Base-by-base conservation (phyloP, 2,888 invertebrate genomes). In the Phasia obesa region DNA sequence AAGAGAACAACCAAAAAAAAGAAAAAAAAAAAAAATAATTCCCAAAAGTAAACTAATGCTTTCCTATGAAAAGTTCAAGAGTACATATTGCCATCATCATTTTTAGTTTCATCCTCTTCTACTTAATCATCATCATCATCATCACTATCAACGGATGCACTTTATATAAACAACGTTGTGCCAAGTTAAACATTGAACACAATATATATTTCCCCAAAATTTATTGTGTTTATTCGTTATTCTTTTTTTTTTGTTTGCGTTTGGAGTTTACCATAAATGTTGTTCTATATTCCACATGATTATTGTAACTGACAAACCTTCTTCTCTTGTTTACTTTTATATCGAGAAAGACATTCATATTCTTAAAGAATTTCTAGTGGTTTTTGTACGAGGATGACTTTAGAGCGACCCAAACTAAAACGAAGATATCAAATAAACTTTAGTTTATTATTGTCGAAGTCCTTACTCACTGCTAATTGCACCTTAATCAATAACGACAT, bases 151-250 rank as follows among this genome's bases (percentile, higher is more conserved):
- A 15, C 31, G 57, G n/a, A 76, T 67, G 55, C 57, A 78, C 49
- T 78, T 65, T 71, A 49, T 71, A 49, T 57, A 78, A 79, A 71
- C 51, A 79, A 79, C 67, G 53, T 67, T 79, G 57, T 73, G 73
- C 79, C 65, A 79, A 79, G 59, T 73, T 79, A 59, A 79, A 73
- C 73, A 79, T 67, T 73, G 53, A 73, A 60, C 65, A 65, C 59
- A 79, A 73, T 73, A 79, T 79, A 73, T 53, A 65, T 51, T 76
- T 44, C 51, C 17, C 62, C n/a, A 19, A 55, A 65, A 55, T 47
- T n/a, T 19, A 62, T 55, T 55, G 35, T 31, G 27, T 42, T 21
- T 17, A 42, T n/a, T n/a, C n/a, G n/a, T n/a, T n/a, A n/a, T n/a
- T n/a, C n/a, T n/a, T n/a, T n/a, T n/a, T 53, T 11, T 49, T 57